Evolutionary conservation across 2,888 invertebrate species (phyloP), one percentile per base, ranked within the genome.

Genomic region (Lochmaea capreae): DNA sequence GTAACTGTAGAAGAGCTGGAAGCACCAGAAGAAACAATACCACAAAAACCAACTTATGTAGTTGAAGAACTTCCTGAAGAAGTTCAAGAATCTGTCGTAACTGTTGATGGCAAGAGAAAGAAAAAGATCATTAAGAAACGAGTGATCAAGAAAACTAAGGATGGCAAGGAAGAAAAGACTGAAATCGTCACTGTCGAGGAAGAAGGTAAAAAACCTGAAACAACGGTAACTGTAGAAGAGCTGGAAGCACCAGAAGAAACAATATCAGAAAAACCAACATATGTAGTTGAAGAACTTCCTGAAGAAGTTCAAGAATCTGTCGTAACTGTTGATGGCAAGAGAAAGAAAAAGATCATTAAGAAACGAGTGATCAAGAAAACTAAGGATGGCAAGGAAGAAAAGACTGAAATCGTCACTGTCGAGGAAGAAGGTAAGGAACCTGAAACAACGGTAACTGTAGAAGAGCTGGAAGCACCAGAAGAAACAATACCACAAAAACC

Each of bases 101-200:
- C 81, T 46, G 80, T 83, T 61, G 76, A 76, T 62, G 80, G 75
- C 14, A 70, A 72, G 42, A 46, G 65, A 16, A 81, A 79, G 83
- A 84, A 78, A 9, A 87, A 87, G 72, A 82, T 87, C 2, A 88
- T 89, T 12, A 89, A 88, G 76, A 87, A 85, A 58, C 84, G 87
- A 58, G 76, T 84, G 0, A 86, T 87, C 59, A 88, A 84, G 67
- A 88, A 87, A 77, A 85, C 84, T 5, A 86, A 78, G 76, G 87
- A 84, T 72, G 79, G 83, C 61, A 85, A 83, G 78, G 84, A 87
- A 58, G 88, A 89, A 79, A 39, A 71, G 52, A 75, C 82, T 65
- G 73, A 79, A 65, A 74, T 78, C 46, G 75, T 77, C 2, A 82
- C 79, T 61, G 77, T 79, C 18, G 78, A 79, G 78, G 83, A 86